Evolutionary conservation across 2,888 invertebrate genomes (phyloP), one percentile per base, ranked within the genome.

Genomic region (Lycophotia porphyrea): DNA sequence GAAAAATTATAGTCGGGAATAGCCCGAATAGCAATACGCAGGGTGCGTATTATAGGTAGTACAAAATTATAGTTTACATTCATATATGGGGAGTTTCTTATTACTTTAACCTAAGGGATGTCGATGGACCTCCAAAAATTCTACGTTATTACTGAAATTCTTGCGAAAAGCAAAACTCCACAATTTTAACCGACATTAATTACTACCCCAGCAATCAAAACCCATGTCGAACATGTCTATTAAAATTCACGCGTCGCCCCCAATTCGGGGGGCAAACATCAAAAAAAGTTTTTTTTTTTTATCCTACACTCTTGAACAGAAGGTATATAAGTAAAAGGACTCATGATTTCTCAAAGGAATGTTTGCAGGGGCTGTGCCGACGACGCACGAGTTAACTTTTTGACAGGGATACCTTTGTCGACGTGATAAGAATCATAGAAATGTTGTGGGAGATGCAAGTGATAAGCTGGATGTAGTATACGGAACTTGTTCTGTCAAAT

Each of bases 341-440:
- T 81, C 92, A 94, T 95, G 95, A 95, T 95, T 95, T 95, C 95
- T 95, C 95, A 93, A 93, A 95, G 95, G 95, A 93, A 94, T 94
- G 95, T 94, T 93, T 93, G 93, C 92, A 91, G 90, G 91, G 87
- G 83, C 85, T 87, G 87, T 81, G 88, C 84, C 87, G 77, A 82
- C 89, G 90, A 93, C 95, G 95, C 95, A 95, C 95, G 95, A 95
- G 94, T 95, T 94, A 93, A 94, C 95, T 95, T 95, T 95, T 93
- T 95, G 95, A 95, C 95, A 95, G 94, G 95, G 94, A 94, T 95
- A 95, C 95, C 95, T 95, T 93, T 89, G 88, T 84, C 88, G 90
- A 95, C 95, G 95, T 95, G 95, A 95, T 91, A 88, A 87, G 95
- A 94, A 95, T 95, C 87, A 89, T 87, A 85, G 87, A 81, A 63